A percentile compares a stretch with the other conserved stretches of the same genome.
These are phyloP conservation scores for Brachionus sp. DNA, from an alignment of 1,140 invertebrate genomes.

Conservation along the genomic window DNA sequence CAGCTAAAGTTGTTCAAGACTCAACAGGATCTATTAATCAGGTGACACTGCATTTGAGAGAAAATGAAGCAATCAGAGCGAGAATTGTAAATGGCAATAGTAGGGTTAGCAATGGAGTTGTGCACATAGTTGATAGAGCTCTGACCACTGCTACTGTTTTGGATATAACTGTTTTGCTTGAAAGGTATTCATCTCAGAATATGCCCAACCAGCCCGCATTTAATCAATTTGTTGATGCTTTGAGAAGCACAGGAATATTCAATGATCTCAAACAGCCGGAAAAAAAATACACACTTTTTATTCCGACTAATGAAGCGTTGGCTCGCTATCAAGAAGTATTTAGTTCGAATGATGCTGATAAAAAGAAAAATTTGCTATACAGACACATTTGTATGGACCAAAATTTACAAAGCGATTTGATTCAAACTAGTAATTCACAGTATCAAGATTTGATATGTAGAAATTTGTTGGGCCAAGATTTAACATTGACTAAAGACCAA, in stretches of 20 bases:
- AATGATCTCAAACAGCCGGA: neutral
- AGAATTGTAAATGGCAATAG: conserved; percentile 31
- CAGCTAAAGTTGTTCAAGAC: neutral
- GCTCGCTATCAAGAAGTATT: conserved; percentile 4
- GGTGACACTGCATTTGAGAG: neutral
- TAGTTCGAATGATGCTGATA: neutral
- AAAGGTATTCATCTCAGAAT: neutral
- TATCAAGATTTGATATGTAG: conserved; percentile 25
- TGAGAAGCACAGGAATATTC: conserved; percentile 19
- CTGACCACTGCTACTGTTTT: neutral
- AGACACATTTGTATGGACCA: conserved; percentile 44
- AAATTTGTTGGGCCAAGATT: conserved; percentile 36
- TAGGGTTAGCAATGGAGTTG: conserved; percentile 28
- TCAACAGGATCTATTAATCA: neutral
- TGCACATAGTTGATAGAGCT: conserved; percentile 33
- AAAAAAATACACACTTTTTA: conserved; percentile 28
- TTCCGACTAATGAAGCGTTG: conserved; percentile 28
- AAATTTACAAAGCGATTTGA: conserved; percentile 31
- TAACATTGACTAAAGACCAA: conserved; percentile 40
- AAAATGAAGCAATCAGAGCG: neutral
- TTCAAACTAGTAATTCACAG: neutral
- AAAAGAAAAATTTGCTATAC: conserved; percentile 36
- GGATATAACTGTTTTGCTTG: conserved; percentile 3
- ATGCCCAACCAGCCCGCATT: conserved; percentile 23
- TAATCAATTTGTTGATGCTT: conserved; percentile 29